Percentiles rank a stretch among this genome's conserved stretches.
Evolutionary conservation across 1,140 invertebrate genomes (phyloP).

Genomic region (Drosophila grimshawi): DNA sequence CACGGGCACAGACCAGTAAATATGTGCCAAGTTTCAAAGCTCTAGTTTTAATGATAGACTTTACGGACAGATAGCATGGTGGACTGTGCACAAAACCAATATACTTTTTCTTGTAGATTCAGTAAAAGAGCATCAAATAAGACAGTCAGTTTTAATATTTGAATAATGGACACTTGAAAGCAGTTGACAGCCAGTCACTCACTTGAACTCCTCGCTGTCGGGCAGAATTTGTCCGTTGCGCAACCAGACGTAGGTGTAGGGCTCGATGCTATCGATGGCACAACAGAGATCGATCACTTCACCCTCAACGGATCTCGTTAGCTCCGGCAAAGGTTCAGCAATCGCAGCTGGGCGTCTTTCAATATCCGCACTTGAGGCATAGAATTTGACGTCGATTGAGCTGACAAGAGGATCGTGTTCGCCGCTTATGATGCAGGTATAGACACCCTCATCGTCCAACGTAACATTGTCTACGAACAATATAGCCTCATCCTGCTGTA

Average conservation of each 20-base stretch:
- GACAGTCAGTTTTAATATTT: neutral
- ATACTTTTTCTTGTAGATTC: too few relatives aligned
- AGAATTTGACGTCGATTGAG: constrained; percentile 59
- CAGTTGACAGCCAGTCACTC: constrained; percentile 17
- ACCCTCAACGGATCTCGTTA: constrained; percentile 86
- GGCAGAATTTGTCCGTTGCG: constrained; percentile 88
- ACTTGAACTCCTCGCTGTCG: constrained; percentile 87
- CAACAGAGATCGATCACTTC: constrained; percentile 87
- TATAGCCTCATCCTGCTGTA: constrained; percentile 63
- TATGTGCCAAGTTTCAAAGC: too few relatives aligned
- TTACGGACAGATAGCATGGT: too few relatives aligned
- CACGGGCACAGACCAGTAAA: too few relatives aligned
- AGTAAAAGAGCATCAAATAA: neutral
- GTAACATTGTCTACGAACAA: constrained; percentile 86
- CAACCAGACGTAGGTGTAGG: constrained; percentile 89
- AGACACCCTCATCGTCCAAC: constrained; percentile 86
- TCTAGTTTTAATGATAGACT: too few relatives aligned
- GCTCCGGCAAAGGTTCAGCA: constrained; percentile 68
- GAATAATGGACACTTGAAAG: neutral
- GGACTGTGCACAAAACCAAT: too few relatives aligned
- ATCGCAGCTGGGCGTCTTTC: constrained; percentile 42
- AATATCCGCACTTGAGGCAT: constrained; percentile 32
- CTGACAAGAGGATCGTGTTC: constrained; percentile 86
- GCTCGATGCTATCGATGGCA: constrained; percentile 85
- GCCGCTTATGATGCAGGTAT: constrained; percentile 89